Evolutionary conservation across 1,140 invertebrate genomes (phyloP).

Genomic region (Zaprionus tsacasi): DNA sequence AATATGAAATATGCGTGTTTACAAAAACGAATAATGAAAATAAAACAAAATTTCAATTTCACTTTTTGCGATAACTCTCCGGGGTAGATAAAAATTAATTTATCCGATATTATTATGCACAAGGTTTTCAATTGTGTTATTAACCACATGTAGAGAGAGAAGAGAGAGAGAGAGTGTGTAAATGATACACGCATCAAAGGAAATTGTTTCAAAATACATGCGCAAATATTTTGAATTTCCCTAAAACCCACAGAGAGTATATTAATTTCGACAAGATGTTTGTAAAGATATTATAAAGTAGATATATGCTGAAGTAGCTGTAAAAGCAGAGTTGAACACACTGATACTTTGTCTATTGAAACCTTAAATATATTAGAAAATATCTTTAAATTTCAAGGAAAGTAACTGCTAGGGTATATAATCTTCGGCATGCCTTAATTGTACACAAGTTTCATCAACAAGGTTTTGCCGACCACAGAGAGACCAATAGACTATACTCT

Average conservation of each 20-base stretch:
- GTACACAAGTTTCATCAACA: background rate
- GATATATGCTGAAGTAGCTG: no score
- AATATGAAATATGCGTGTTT: constrained; percentile 2
- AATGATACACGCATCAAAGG: constrained; percentile 21
- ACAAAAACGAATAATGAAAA: background rate
- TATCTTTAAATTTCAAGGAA: no score
- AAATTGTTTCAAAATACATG: constrained; percentile 15
- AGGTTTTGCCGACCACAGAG: constrained; percentile 18
- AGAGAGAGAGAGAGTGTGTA: background rate
- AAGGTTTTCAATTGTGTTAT: constrained; percentile 2
- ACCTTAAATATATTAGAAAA: no score
- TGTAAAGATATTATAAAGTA: no score
- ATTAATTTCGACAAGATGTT: background rate
- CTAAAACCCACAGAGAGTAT: background rate
- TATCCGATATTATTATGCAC: constrained; percentile 6
- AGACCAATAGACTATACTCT: background rate
- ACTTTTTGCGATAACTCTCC: background rate
- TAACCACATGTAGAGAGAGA: constrained; percentile 8
- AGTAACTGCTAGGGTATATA: no score
- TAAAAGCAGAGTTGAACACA: no score
- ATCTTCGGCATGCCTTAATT: background rate
- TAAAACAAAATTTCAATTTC: constrained; percentile 3
- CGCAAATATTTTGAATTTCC: background rate
- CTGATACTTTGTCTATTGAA: no score
- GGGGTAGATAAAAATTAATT: constrained; percentile 6